These are phyloP conservation scores for Sinocyclocheilus maitianheensis DNA, from an alignment of 2,113 vertebrate genomes.

Conservation along the genomic window DNA sequence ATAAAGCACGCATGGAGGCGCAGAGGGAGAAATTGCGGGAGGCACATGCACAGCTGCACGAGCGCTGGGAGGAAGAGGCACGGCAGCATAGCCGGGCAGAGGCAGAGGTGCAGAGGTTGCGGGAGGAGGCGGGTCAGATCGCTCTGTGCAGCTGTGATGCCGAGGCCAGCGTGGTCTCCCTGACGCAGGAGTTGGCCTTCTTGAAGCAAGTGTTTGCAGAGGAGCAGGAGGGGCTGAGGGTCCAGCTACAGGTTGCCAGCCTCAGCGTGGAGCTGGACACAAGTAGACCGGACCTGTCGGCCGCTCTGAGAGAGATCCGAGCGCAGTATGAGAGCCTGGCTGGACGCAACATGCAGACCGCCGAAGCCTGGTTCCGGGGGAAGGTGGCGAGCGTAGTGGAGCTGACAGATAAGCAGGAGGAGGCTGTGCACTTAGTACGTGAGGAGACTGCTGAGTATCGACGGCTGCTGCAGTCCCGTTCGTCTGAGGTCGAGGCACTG, in stretches of 20 bases:
- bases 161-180: slow-evolving; percentile 75
- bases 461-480: slow-evolving; percentile 77
- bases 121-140: slow-evolving; percentile 71
- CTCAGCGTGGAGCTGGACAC: slow-evolving; percentile 71
- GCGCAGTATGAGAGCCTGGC: slow-evolving; percentile 80
- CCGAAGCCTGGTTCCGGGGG: slow-evolving; percentile 80
- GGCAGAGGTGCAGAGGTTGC: slow-evolving; percentile 68
- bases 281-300: slow-evolving; percentile 75
- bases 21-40: slow-evolving; percentile 72
- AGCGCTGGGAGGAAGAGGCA: slow-evolving; percentile 73
- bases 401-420: slow-evolving; percentile 77
- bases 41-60: slow-evolving; percentile 69
- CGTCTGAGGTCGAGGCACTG: slow-evolving; percentile 80
- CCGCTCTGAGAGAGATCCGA: slow-evolving; percentile 78
- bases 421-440: slow-evolving; percentile 79
- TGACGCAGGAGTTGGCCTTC: slow-evolving; percentile 79
- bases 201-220: slow-evolving; percentile 79
- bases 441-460: slow-evolving; percentile 85
- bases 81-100: slow-evolving; percentile 66
- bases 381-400: slow-evolving; percentile 78
- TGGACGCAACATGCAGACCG: slow-evolving; percentile 77
- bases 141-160: slow-evolving; percentile 70
- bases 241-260: slow-evolving; percentile 72
- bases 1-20: slow-evolving; percentile 74
- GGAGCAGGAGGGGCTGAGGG: slow-evolving; percentile 72